Evolutionary conservation across 1,140 invertebrate species (phyloP).

Genomic region (Trissolcus basalis): DNA sequence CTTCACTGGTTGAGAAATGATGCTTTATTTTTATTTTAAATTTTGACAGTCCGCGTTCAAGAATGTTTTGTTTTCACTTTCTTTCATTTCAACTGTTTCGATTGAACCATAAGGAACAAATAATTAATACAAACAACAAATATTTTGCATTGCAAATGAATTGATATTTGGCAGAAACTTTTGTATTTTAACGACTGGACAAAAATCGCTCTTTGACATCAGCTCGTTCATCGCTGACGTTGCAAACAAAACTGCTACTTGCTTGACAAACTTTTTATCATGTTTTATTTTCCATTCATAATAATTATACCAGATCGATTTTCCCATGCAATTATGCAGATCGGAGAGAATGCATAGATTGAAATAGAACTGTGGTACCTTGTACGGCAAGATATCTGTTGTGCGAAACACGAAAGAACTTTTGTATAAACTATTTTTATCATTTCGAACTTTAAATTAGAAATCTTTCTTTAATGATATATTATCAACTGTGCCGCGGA

Average conservation of each 20-base stretch:
- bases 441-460: conserved; percentile 37
- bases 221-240: conserved; percentile 3
- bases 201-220: neutral
- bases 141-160: neutral
- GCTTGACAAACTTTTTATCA: conserved; percentile 14
- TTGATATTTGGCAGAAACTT: no score
- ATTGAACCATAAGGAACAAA: neutral
- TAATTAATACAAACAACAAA: neutral
- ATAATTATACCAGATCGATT: conserved; percentile 54
- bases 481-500: conserved; percentile 12
- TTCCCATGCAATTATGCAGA: conserved; percentile 51
- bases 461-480: conserved; percentile 30
- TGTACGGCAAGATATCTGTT: conserved; percentile 42
- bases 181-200: no score
- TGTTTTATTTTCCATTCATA: conserved; percentile 38
- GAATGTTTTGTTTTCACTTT: conserved; percentile 15
- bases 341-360: conserved; percentile 38
- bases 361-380: conserved; percentile 53
- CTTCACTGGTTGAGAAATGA: no score
- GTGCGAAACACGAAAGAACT: conserved; percentile 36
- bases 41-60: conserved; percentile 20
- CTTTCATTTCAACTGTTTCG: conserved; percentile 9
- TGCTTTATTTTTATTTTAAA: conserved; percentile 2
- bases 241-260: conserved; percentile 13
- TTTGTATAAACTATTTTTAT: conserved; percentile 42